phyloP scores from a whole-genome alignment of 2,888 invertebrate genomes.

The Sesia bembeciformis region DNA sequence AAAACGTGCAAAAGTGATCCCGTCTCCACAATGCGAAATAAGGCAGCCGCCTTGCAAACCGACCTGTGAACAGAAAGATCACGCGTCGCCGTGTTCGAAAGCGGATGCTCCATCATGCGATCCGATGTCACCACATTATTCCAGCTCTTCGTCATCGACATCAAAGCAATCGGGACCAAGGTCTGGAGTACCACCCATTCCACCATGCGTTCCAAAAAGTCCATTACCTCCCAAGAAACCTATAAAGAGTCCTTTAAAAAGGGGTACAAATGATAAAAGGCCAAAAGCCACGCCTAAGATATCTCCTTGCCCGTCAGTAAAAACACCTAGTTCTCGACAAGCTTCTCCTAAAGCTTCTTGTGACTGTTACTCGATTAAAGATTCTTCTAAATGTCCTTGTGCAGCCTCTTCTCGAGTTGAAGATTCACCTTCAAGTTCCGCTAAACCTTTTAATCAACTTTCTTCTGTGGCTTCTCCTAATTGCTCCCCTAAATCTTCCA shows the following conservation, averaged over 20 bases:
- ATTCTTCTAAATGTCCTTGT: slow-evolving; percentile 7
- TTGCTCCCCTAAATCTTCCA: too few relatives aligned
- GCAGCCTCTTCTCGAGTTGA: not conserved
- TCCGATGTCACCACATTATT: slow-evolving; percentile 4
- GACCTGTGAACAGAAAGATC: too few relatives aligned
- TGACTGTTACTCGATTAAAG: too few relatives aligned
- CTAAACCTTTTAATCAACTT: not conserved
- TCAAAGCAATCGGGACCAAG: slow-evolving; percentile 3
- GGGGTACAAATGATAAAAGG: too few relatives aligned
- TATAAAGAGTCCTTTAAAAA: not conserved
- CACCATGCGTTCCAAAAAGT: slow-evolving; percentile 1
- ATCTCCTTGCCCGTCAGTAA: slow-evolving; percentile 9
- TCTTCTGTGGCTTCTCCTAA: too few relatives aligned
- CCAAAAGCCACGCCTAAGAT: slow-evolving; percentile 3
- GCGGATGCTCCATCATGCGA: slow-evolving; percentile 8
- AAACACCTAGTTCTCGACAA: slow-evolving; percentile 6
- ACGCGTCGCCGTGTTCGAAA: slow-evolving; percentile 11
- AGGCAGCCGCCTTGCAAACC: not conserved
- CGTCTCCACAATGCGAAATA: not conserved
- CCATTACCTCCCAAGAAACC: slow-evolving; percentile 1
- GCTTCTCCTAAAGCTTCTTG: too few relatives aligned
- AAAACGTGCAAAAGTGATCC: not conserved
- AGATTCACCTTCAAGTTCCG: not conserved
- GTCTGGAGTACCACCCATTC: slow-evolving; percentile 1
- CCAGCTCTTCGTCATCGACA: slow-evolving; percentile 4